Percentiles rank a stretch among this genome's conserved stretches.
These are phyloP conservation scores for Macroramphosus scolopax DNA, from an alignment of 2,797 vertebrate genomes.

Conservation along the genomic window DNA sequence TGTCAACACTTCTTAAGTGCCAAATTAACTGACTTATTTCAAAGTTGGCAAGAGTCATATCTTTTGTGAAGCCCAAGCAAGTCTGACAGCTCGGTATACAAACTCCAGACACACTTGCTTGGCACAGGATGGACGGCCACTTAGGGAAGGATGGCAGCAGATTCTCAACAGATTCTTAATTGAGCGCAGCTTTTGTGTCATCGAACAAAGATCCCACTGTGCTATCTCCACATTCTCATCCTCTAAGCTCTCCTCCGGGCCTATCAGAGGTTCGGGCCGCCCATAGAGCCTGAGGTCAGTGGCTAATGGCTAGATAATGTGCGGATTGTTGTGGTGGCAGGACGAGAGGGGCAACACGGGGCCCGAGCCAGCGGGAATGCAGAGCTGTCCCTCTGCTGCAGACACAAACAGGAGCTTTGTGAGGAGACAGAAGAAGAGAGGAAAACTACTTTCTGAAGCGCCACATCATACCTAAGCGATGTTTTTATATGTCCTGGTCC, in stretches of 20 bases:
- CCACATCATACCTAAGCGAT: conserved; percentile 20
- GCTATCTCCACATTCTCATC: conserved; percentile 37
- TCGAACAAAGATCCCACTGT: conserved; percentile 65
- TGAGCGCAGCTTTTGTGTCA: conserved; percentile 64
- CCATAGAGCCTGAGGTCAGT: conserved; percentile 56
- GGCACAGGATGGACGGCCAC: conserved; percentile 16
- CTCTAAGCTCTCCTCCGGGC: conserved; percentile 20
- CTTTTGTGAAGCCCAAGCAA: conserved; percentile 3
- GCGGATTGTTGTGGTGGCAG: conserved; percentile 51
- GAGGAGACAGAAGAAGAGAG: conserved; percentile 15
- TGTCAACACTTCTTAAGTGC: conserved; percentile 2
- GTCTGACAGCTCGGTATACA: background rate
- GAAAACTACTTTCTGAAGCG: conserved; percentile 4
- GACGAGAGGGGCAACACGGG: background rate
- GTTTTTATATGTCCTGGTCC: conserved; percentile 19
- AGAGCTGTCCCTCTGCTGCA: conserved; percentile 22
- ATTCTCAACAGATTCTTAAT: conserved; percentile 46
- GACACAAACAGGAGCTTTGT: conserved; percentile 52
- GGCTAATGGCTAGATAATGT: conserved; percentile 67
- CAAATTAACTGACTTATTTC: background rate
- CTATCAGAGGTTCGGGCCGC: conserved; percentile 35
- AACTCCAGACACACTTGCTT: background rate
- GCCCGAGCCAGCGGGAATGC: conserved; percentile 19
- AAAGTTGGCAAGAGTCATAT: background rate
- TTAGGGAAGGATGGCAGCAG: conserved; percentile 11